Evolutionary conservation across 2,113 vertebrate species (phyloP), one percentile per base, ranked within the genome.

Genomic region (Paracanthobrama guichenoti): DNA sequence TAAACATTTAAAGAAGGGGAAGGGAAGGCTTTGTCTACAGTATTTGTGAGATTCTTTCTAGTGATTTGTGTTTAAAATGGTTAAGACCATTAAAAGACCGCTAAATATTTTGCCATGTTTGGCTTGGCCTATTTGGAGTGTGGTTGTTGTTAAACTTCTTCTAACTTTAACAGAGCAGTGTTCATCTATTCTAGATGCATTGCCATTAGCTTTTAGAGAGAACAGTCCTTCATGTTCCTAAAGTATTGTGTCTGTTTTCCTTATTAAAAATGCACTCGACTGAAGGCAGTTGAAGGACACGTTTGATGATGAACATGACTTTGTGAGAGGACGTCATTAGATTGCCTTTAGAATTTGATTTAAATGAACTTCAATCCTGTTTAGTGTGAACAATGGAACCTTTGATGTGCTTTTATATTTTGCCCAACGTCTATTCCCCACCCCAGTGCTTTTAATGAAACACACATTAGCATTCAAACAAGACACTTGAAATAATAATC

Each of bases 401-500:
- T 46, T 62, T 79, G n/a, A 79, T 8, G 18, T 20, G 24, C 77
- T 64, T 66, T 64, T 10, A 64, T 55, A 22, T 50, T 66, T 20
- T 28, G 28, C 22, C 24, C 35, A 50, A n/a, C 9, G 16, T 28
- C 18, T 35, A 11, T 13, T 53, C 57, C 14, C 78, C 48, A 13
- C 50, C 57, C 28, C 31, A 67, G 16, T 42, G 62, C 31, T 66
- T 28, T 66, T 44, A 31, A 46, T 69, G 48, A 82, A 81, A 77
- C 42, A 13, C n/a, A 8, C 31, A 75, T 20, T 60, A 13, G 28
- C 6, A 64, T 50, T 73, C 78, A 18, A 87, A 74, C 26, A 62
- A 83, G 64, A 46, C 11, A 24, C 59, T 72, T 50, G 48, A 89
- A 85, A 78, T 90, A 87, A 89, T 88, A 90, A 50, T 84, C 75